Evolutionary conservation across 92 coral and sea anemone species (phyloP).

Genomic region (Nematostella vectensis): DNA sequence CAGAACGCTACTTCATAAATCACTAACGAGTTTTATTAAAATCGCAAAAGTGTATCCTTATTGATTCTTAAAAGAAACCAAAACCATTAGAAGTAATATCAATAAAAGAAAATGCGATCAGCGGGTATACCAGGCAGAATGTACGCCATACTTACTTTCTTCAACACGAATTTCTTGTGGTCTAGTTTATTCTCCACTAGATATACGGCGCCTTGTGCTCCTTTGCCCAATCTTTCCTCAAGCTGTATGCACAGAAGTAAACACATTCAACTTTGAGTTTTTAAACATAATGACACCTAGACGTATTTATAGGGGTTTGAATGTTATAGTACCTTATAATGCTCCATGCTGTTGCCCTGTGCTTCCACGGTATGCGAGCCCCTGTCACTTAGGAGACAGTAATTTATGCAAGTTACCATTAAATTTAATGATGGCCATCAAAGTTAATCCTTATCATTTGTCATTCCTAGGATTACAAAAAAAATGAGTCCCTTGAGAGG

Average conservation of each 20-base stretch:
- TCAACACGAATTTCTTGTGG: conserved; percentile 64
- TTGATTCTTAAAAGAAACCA: too few species aligned
- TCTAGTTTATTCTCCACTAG: conserved; percentile 82
- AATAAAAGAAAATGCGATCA: too few species aligned
- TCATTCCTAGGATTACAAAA: too few species aligned
- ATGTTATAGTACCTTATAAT: conserved; percentile 42
- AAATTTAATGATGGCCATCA: neutral
- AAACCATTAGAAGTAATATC: too few species aligned
- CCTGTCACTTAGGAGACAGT: conserved; percentile 31
- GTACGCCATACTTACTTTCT: conserved; percentile 49
- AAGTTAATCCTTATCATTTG: too few species aligned
- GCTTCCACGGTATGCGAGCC: conserved; percentile 12
- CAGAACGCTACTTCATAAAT: too few species aligned
- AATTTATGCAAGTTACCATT: conserved; percentile 17
- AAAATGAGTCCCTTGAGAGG: too few species aligned
- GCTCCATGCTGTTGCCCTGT: conserved; percentile 34
- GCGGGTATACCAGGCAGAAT: too few species aligned
- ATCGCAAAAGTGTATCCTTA: too few species aligned
- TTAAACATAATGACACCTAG: too few species aligned
- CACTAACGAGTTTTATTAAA: too few species aligned
- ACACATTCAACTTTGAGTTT: neutral
- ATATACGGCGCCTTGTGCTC: conserved; percentile 95
- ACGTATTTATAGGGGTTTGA: too few species aligned
- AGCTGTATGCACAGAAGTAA: conserved; percentile 53
- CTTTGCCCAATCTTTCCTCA: conserved; percentile 93